These are phyloP conservation scores for Eupithecia centaureata DNA, from an alignment of 2,888 invertebrate species.

Conservation along the genomic window DNA sequence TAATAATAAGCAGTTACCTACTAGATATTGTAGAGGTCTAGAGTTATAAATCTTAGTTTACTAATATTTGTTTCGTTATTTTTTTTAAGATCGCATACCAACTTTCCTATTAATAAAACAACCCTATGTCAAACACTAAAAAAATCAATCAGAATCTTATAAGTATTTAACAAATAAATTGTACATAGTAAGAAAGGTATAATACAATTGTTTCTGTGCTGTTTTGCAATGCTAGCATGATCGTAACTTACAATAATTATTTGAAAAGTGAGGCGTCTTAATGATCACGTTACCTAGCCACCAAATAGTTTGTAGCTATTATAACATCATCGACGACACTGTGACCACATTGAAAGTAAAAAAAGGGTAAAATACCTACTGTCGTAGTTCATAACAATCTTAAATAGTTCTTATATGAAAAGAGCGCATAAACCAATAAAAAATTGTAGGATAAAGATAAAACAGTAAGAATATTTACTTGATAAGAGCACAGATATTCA, in stretches of 20 bases:
- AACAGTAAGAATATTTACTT: conserved; percentile 20
- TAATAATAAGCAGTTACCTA: too few relatives aligned
- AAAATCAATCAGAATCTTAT: not conserved
- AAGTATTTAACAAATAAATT: not conserved
- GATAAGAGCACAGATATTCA: conserved; percentile 26
- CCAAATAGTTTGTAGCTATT: not conserved
- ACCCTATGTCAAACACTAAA: not conserved
- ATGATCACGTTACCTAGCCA: not conserved
- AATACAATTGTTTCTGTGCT: not conserved
- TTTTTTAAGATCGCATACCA: not conserved
- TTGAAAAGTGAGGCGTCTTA: not conserved
- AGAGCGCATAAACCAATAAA: not conserved
- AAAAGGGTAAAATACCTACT: not conserved
- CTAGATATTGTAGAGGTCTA: too few relatives aligned
- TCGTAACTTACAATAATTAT: not conserved
- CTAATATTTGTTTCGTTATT: not conserved
- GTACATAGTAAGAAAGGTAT: conserved; percentile 1
- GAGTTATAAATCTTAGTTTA: too few relatives aligned
- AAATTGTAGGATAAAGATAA: conserved; percentile 15
- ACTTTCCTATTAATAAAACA: not conserved
- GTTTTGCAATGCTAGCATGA: not conserved
- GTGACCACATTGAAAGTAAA: too few relatives aligned
- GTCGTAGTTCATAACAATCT: not conserved
- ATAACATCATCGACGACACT: too few relatives aligned
- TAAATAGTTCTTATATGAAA: not conserved